A percentile compares a stretch with the other conserved stretches of the same genome.
Conservation (phyloP, 2,113 vertebrate genomes). For the Ictidomys tridecemlineatus region DNA sequence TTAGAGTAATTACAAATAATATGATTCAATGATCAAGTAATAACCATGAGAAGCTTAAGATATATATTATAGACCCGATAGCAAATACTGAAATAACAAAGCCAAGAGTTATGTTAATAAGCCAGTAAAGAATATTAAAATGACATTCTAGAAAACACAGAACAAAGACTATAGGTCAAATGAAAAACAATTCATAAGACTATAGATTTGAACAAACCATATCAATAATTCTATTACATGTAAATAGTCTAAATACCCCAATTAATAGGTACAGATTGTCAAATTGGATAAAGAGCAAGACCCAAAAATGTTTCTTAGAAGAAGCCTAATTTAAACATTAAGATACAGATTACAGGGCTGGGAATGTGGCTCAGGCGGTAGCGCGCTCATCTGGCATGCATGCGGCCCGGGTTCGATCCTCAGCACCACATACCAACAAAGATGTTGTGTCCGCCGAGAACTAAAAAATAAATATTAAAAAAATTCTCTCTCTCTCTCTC, state of each 20-base stretch:
- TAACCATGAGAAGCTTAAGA: slow-evolving; percentile 19
- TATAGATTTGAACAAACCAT: background rate
- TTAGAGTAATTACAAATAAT: slow-evolving; percentile 44
- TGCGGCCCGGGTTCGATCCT: no score
- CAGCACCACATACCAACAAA: no score
- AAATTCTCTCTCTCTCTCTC: no score
- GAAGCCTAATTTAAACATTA: slow-evolving; percentile 14
- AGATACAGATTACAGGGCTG: background rate
- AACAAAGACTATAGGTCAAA: background rate
- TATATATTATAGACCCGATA: background rate
- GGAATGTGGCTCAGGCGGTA: no score
- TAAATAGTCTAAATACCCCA: background rate
- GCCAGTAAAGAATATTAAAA: slow-evolving; percentile 11
- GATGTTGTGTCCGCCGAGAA: no score
- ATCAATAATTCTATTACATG: background rate
- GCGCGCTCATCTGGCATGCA: no score
- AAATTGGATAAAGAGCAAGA: slow-evolving; percentile 1
- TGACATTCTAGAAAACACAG: background rate
- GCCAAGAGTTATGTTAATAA: background rate
- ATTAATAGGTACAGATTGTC: background rate
- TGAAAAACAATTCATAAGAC: slow-evolving; percentile 9
- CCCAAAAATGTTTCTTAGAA: background rate
- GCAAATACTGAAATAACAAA: slow-evolving; percentile 22
- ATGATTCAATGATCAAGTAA: background rate
- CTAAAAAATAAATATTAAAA: no score